Conservation (phyloP, 2,888 invertebrate genomes). For the Dryadula phaetusa region DNA sequence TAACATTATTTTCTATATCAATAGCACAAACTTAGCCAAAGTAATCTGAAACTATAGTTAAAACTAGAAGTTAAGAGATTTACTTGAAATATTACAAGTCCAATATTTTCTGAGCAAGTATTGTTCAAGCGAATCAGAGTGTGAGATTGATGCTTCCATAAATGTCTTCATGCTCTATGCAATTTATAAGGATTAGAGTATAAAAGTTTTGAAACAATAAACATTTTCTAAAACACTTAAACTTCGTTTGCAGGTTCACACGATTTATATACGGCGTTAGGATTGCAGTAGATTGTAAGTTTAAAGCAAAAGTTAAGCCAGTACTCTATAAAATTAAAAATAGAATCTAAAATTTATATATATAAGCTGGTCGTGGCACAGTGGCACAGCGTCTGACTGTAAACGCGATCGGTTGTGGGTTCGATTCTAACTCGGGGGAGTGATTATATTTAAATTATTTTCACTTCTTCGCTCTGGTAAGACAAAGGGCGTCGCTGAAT, state of each 20-base stretch:
- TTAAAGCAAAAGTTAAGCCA: background rate
- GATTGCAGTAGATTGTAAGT: background rate
- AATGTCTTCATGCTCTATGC: conserved; percentile 21
- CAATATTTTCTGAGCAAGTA: conserved; percentile 21
- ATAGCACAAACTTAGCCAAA: conserved; percentile 1
- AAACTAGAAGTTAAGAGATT: conserved; percentile 1
- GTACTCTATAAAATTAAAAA: background rate
- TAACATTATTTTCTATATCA: background rate
- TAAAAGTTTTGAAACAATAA: conserved; percentile 25
- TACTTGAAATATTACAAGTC: conserved; percentile 10
- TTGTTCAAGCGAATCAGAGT: conserved; percentile 21
- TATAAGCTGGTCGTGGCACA: too few relatives aligned
- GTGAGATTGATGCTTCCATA: conserved; percentile 20
- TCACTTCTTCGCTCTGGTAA: too few relatives aligned
- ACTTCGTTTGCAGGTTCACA: conserved; percentile 3
- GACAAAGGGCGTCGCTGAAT: too few relatives aligned
- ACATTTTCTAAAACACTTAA: conserved; percentile 13
- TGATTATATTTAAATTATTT: too few relatives aligned
- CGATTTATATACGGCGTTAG: conserved; percentile 21
- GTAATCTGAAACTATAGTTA: conserved; percentile 2
- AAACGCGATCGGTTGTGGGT: too few relatives aligned
- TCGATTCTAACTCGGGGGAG: too few relatives aligned
- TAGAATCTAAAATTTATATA: too few relatives aligned
- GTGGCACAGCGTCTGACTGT: too few relatives aligned
- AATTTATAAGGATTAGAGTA: conserved; percentile 20